Conservation (phyloP, 2,113 vertebrate genomes). For the Scomber colias region DNA sequence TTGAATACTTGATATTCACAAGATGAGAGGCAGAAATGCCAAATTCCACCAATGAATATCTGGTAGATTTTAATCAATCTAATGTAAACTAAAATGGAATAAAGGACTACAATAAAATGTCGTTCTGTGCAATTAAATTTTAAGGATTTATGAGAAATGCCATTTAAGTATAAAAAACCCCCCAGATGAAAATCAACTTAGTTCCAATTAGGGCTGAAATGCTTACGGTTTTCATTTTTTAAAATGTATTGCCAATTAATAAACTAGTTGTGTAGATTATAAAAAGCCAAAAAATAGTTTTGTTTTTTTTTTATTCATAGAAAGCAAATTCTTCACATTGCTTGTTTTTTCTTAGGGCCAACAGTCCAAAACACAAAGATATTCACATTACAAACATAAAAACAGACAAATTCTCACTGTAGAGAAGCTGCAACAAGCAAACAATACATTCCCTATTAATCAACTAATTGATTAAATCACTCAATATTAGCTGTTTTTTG, state of each 20-base stretch:
- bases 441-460: not conserved
- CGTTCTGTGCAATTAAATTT: not conserved
- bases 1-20: not conserved
- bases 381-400: not conserved
- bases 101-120: too few species aligned
- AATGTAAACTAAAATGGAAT: not conserved
- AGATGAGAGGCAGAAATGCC: not conserved
- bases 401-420: not conserved
- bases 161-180: not conserved
- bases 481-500: slow-evolving; percentile 2
- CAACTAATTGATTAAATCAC: not conserved
- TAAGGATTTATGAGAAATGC: not conserved
- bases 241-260: not conserved
- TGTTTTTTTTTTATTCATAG: too few species aligned
- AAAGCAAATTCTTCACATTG: not conserved
- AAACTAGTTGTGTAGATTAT: not conserved
- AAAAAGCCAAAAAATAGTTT: not conserved
- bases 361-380: not conserved
- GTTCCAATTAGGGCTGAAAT: not conserved
- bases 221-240: not conserved
- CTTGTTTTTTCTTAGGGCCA: not conserved
- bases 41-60: not conserved
- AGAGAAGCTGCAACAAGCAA: too few species aligned
- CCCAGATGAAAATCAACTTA: not conserved
- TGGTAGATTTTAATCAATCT: not conserved